A percentile compares a stretch with the other conserved stretches of the same genome.
Conservation (phyloP, 2,113 vertebrate genomes). For the Mixornis gularis region DNA sequence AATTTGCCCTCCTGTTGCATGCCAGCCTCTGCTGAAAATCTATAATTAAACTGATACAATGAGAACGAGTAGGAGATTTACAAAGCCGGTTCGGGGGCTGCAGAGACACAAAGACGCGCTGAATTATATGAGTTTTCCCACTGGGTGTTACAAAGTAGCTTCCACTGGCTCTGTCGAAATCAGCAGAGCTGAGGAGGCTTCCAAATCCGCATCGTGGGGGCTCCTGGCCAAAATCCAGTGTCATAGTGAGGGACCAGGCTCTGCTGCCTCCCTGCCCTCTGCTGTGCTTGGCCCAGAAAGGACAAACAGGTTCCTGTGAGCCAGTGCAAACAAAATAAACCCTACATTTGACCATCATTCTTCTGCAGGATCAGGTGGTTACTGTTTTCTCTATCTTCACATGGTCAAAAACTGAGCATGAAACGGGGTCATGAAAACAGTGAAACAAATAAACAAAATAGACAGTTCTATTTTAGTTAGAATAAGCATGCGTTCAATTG, state of each 20-base stretch:
- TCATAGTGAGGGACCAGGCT: accelerated
- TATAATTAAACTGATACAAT: background rate
- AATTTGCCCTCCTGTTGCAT: background rate
- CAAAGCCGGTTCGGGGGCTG: background rate
- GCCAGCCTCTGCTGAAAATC: background rate
- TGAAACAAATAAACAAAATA: background rate
- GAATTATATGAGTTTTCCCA: background rate
- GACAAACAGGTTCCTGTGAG: background rate
- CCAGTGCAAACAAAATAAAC: background rate
- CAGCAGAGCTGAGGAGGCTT: background rate
- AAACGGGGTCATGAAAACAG: background rate
- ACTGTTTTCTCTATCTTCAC: background rate
- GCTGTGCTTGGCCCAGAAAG: background rate
- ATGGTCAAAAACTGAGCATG: background rate
- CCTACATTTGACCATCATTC: accelerated
- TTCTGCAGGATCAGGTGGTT: background rate
- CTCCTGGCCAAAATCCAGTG: background rate
- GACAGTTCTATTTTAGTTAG: background rate
- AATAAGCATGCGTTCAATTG: background rate
- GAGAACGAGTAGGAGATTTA: background rate
- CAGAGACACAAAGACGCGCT: background rate
- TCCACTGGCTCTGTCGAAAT: background rate
- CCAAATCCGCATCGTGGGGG: background rate
- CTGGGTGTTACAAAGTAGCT: background rate
- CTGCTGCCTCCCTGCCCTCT: background rate